Evolutionary conservation across 2,888 invertebrate genomes (phyloP).

Genomic region (Calameuta idolon): DNA sequence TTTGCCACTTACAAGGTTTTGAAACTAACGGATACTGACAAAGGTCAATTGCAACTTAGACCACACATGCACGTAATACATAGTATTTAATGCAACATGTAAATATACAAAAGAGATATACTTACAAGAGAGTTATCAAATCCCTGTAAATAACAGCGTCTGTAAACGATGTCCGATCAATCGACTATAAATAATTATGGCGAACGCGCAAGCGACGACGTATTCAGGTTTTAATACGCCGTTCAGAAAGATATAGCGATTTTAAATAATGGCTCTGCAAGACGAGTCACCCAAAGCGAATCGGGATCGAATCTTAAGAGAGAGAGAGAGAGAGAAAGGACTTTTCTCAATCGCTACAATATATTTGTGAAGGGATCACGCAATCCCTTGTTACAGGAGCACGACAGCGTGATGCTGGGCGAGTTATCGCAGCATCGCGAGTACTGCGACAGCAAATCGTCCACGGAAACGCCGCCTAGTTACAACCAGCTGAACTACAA

Average conservation of each 20-base stretch:
- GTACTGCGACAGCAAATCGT: constrained; percentile 82
- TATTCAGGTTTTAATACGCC: not conserved
- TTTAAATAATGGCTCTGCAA: not conserved
- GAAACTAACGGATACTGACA: constrained; percentile 36
- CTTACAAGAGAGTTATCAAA: no score
- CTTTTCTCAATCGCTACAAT: constrained; percentile 49
- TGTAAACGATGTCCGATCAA: not conserved
- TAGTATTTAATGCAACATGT: no score
- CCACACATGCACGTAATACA: no score
- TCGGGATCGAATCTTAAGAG: not conserved
- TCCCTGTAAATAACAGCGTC: no score
- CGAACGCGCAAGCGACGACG: not conserved
- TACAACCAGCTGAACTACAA: constrained; percentile 89
- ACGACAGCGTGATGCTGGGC: constrained; percentile 85
- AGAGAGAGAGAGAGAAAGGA: not conserved
- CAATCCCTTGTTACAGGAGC: constrained; percentile 73
- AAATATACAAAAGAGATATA: no score
- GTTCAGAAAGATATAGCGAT: not conserved
- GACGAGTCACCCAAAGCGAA: not conserved
- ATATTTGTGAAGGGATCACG: constrained; percentile 61
- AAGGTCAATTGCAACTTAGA: no score
- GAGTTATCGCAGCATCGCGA: constrained; percentile 89
- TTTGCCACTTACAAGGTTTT: constrained; percentile 43
- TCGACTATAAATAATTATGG: not conserved
- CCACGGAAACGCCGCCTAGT: constrained; percentile 83